These are phyloP conservation scores for Lepidurus packardi DNA, from an alignment of 1,140 invertebrate genomes.

Conservation along the genomic window DNA sequence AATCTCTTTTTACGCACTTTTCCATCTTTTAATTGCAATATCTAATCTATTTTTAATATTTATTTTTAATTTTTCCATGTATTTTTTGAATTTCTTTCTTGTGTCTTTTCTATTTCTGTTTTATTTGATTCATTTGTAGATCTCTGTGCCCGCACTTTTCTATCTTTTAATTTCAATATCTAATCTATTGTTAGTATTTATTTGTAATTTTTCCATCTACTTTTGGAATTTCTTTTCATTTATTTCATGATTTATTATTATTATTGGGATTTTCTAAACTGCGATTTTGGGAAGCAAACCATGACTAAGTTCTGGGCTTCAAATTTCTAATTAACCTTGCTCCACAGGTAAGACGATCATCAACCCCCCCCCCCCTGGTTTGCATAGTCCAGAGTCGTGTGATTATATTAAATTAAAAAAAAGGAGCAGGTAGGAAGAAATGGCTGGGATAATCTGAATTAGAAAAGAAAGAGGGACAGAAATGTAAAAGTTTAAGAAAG, in stretches of 20 bases:
- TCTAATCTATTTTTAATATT: neutral
- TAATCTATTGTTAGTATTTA: neutral
- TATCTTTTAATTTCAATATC: neutral
- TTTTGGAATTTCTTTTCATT: neutral
- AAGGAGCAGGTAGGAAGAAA: neutral
- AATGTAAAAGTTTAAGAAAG: no score
- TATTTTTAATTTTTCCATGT: no score
- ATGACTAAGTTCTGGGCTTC: neutral
- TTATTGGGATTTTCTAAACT: no score
- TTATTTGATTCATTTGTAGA: no score
- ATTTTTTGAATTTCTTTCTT: neutral
- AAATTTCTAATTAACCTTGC: conserved; percentile 2
- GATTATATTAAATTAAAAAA: neutral
- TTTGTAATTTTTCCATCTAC: neutral
- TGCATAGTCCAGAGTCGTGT: neutral
- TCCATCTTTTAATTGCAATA: no score
- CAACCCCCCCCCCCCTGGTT: neutral
- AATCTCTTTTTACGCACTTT: no score
- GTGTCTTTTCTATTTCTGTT: no score
- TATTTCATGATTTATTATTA: neutral
- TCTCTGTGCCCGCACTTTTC: no score
- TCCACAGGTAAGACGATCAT: neutral
- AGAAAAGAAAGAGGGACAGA: no score
- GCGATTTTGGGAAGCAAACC: neutral
- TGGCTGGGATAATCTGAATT: no score